Evolutionary conservation across 1,140 invertebrate species (phyloP).

Genomic region (Glomeris maerens): DNA sequence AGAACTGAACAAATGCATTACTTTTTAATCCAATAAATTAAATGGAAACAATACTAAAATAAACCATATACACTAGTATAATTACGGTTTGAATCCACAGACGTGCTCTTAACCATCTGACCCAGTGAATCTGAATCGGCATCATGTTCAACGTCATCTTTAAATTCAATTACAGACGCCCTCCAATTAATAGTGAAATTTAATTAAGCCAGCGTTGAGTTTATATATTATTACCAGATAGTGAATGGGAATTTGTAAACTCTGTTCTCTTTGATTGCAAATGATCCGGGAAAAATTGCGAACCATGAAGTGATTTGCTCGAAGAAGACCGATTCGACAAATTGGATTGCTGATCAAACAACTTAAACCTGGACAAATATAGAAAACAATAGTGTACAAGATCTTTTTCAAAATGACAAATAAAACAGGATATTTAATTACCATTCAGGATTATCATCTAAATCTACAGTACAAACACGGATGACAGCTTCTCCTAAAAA

Average conservation of each 20-base stretch:
- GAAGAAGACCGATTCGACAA: neutral
- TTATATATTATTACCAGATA: conserved; percentile 4
- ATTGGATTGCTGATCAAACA: neutral
- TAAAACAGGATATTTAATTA: conserved; percentile 31
- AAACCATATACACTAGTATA: conserved; percentile 1
- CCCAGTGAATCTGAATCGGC: neutral
- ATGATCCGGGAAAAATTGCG: neutral
- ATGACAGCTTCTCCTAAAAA: conserved; percentile 72
- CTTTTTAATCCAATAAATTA: neutral
- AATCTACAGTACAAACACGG: conserved; percentile 61
- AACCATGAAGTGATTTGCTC: neutral
- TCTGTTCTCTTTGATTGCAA: neutral
- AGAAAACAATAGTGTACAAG: neutral
- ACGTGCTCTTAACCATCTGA: conserved; percentile 6
- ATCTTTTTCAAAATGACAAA: neutral
- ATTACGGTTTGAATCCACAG: conserved; percentile 6
- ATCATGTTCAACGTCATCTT: neutral
- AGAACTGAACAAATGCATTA: neutral
- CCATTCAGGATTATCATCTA: conserved; percentile 72
- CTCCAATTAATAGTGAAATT: neutral
- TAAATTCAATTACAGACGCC: no score
- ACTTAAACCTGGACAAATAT: neutral
- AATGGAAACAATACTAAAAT: neutral
- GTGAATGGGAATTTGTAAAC: neutral
- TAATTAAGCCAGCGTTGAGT: neutral